Percentiles rank a stretch among this genome's conserved stretches.
These are phyloP conservation scores for Damaliscus lunatus DNA, from an alignment of 2,113 vertebrate genomes.

Conservation along the genomic window DNA sequence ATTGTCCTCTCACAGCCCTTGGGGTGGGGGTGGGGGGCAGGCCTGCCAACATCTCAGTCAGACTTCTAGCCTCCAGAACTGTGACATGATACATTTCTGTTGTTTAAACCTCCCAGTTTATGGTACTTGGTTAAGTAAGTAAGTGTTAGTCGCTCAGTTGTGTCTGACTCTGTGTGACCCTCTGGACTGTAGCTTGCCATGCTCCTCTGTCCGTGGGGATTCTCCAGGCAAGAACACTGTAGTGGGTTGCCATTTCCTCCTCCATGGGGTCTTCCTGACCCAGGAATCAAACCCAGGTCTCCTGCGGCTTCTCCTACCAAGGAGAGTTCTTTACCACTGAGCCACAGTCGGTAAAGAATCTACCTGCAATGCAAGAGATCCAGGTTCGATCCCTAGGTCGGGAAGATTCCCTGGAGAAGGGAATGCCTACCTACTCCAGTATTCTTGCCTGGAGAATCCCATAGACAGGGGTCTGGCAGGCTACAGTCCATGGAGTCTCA, in stretches of 20 bases:
- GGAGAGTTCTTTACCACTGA: neutral
- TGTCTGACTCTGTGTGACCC: neutral
- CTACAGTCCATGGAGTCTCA: neutral
- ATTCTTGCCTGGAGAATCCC: neutral
- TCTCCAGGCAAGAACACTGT: neutral
- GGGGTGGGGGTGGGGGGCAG: too few species aligned
- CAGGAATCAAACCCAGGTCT: neutral
- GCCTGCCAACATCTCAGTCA: neutral
- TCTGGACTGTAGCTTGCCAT: neutral
- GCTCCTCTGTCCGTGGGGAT: neutral
- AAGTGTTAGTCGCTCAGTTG: neutral
- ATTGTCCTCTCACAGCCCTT: neutral
- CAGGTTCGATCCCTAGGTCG: neutral
- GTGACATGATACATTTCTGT: neutral
- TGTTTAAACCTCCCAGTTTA: neutral
- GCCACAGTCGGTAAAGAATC: neutral
- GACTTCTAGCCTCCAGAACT: neutral
- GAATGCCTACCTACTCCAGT: neutral
- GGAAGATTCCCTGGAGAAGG: neutral
- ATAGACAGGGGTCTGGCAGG: neutral
- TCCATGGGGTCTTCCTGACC: neutral
- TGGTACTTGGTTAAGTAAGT: neutral
- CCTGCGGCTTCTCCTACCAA: neutral
- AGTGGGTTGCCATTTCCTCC: neutral
- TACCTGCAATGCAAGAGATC: neutral